phyloP scores from a whole-genome alignment of 2,888 invertebrate species.

The Rambutsinella grinnellia region DNA sequence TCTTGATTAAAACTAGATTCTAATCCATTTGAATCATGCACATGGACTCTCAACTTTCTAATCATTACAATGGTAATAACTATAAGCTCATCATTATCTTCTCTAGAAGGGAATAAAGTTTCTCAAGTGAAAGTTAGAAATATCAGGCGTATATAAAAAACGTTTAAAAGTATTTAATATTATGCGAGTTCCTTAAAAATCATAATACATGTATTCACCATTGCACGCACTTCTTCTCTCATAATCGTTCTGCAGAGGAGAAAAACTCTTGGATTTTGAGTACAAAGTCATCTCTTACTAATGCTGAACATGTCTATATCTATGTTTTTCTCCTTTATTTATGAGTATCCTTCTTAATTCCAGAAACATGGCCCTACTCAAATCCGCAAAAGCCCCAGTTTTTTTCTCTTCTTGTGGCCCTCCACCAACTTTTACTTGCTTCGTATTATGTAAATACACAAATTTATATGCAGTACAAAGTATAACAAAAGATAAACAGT shows the following conservation, averaged over 20 bases:
- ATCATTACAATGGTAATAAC: neutral
- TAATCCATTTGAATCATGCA: neutral
- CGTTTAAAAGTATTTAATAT: conserved; percentile 23
- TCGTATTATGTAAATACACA: conserved; percentile 38
- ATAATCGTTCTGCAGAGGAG: neutral
- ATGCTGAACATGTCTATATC: conserved; percentile 45
- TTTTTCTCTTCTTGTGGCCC: conserved; percentile 3
- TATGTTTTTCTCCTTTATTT: conserved; percentile 36
- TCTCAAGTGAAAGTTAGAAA: neutral
- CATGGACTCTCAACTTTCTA: neutral
- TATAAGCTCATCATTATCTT: neutral
- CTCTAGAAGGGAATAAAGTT: neutral
- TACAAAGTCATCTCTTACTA: neutral
- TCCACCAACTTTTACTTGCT: conserved; percentile 7
- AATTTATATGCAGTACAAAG: conserved; percentile 49
- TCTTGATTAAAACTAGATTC: too few species aligned
- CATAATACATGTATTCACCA: conserved; percentile 26
- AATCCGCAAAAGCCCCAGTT: conserved; percentile 44
- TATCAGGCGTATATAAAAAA: too few species aligned
- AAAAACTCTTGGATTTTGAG: neutral
- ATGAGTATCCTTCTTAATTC: conserved; percentile 50
- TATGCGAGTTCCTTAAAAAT: conserved; percentile 28
- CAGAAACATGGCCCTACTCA: conserved; percentile 23
- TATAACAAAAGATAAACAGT: conserved; percentile 43
- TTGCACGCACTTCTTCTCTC: conserved; percentile 28